A percentile compares a stretch with the other conserved stretches of the same genome.
These are phyloP conservation scores for Piezodorus guildinii DNA, from an alignment of 1,140 invertebrate species.

Conservation along the genomic window DNA sequence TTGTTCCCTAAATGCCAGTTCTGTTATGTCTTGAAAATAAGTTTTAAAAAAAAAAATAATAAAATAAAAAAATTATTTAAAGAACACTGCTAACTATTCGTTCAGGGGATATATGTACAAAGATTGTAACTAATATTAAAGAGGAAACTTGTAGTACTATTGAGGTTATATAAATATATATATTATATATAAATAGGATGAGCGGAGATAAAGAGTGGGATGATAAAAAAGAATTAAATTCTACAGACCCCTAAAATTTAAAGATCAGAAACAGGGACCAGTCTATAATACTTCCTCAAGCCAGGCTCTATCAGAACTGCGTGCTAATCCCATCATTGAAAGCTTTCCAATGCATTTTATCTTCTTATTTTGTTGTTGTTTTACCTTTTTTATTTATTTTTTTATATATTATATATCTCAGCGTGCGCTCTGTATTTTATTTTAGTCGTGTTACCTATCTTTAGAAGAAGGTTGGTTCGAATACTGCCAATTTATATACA, in stretches of 20 bases:
- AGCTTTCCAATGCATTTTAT: not conserved
- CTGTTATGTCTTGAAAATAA: constrained; percentile 11
- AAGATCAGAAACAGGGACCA: constrained; percentile 8
- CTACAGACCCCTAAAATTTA: constrained; percentile 1
- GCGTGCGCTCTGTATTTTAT: constrained; percentile 3
- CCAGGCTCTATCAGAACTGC: constrained; percentile 6
- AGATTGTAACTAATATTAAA: constrained; percentile 15
- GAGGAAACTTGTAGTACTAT: constrained; percentile 1
- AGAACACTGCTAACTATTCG: not conserved
- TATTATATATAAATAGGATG: constrained; percentile 1
- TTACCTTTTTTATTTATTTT: not conserved
- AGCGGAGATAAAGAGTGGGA: not conserved
- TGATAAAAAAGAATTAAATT: not conserved
- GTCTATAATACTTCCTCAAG: constrained; percentile 8
- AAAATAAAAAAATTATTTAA: not conserved
- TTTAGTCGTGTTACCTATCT: constrained; percentile 7
- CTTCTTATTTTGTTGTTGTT: constrained; percentile 1
- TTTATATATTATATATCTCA: not conserved
- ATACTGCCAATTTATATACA: constrained; percentile 8
- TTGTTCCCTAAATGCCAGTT: constrained; percentile 8
- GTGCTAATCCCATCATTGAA: not conserved
- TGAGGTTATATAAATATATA: not conserved
- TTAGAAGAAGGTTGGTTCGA: constrained; percentile 7
- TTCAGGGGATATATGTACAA: constrained; percentile 14
- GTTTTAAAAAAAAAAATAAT: not conserved